Evolutionary conservation across 2,888 invertebrate species (phyloP), one percentile per base, ranked within the genome.

Genomic region (Hetaerina titia): DNA sequence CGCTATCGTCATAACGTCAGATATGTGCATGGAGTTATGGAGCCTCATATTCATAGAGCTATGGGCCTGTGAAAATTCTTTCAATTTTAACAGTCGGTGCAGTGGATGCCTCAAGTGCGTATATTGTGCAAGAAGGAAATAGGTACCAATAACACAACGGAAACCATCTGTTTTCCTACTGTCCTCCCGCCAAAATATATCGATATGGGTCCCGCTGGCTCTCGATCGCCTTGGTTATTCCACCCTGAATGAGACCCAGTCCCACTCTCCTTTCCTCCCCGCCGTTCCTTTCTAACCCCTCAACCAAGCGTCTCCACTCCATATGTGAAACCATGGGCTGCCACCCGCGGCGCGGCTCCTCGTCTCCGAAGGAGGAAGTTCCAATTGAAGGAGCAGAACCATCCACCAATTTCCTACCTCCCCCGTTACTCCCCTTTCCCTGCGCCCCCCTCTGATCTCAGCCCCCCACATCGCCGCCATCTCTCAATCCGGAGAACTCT

Each of bases 381-480:
- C 92, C 92, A 92, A 92, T 92, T 92, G 92, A 92, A 69, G 69
- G 92, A 92, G 69, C 92, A 69, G 92, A 92, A 92, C 92, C 92
- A 92, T 92, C 92, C 92, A 92, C 92, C 92, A 92, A 92, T 92
- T 92, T 92, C 92, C 92, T 92, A 64, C 69, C 92, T 45, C 64
- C 22, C 92, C 69, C 31, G 31, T 25, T 58, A 19, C 57, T 2
- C 13, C 57, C 69, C 56, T 56, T 69, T 58, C 89, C 92, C 92
- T 8, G n/a, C 92, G 22, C 11, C 56, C 69, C 69, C 64, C 31
- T 31, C 63, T 17, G 58, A n/a, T 58, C 89, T 89, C 57, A 7
- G 22, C 58, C 89, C 22, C 89, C 89, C 56, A 56, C 89, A 31
- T 17, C 57, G 58, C 89, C 4, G 4, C 89, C 89, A 13, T 58